Base-by-base conservation (phyloP, 2,797 vertebrate genomes). In the Scleropages formosus region DNA sequence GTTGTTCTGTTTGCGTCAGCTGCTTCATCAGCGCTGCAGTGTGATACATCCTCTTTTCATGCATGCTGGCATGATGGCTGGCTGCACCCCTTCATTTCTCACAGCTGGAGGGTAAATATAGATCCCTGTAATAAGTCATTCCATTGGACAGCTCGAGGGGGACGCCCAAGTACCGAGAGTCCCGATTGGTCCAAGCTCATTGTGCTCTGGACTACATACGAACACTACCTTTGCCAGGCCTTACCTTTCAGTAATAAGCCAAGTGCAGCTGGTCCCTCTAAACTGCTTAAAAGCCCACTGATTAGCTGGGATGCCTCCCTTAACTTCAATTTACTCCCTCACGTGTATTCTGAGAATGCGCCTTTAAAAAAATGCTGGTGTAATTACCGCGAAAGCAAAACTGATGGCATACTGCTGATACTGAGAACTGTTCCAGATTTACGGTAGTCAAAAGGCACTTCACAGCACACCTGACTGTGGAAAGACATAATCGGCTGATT, bases 221-320 rank as follows among this genome's bases (percentile, higher is more conserved):
- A 15, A n/a, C 73, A 58, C 80, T 78, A 77, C 39, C 67, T 49
- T n/a, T 88, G 84, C 82, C 79, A 85, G 76, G 79, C 81, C 78
- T 73, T 81, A 80, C 80, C 79, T 76, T n/a, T n/a, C 4, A 13
- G 4, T n/a, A 58, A 53, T 10, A 18, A 82, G 75, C 82, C 84
- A 77, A 82, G 78, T 1, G 51, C 77, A 84, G 82, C 84, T 80
- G 78, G 75, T 58, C 81, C 84, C 78, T 77, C 77, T 73, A 80
- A 78, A 81, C 77, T 75, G 80, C 80, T 72, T 78, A 13, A 85
- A 81, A 88, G 82, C 62, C 82, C 75, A 80, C 83, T 70, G 80
- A 90, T 89, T 87, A 88, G 83, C 77, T 74, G 87, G 82, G 78
- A 83, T 84, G 81, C 81, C 79, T 73, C 39, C 75, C 75, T 24